phyloP scores from a whole-genome alignment of 2,113 vertebrate genomes.

The Chloroceryle aenea region DNA sequence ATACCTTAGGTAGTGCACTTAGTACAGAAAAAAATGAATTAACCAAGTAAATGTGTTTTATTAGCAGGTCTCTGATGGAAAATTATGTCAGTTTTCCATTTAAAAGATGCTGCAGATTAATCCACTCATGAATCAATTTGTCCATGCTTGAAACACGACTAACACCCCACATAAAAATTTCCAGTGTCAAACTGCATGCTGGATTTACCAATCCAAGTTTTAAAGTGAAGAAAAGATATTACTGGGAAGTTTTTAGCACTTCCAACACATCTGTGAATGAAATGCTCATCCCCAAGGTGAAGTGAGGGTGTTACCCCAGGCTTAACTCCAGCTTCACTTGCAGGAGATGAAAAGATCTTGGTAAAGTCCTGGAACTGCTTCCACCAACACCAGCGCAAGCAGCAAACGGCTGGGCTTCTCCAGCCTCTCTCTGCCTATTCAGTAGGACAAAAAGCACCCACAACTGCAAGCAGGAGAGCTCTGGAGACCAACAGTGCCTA shows the following conservation, averaged over 20 bases:
- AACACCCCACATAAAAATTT: neutral
- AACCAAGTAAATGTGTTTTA: conserved; percentile 4
- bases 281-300: neutral
- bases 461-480: neutral
- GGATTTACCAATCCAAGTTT: neutral
- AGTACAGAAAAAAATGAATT: conserved; percentile 24
- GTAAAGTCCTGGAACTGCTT: neutral
- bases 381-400: neutral
- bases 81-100: conserved; percentile 42
- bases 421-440: neutral
- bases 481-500: neutral
- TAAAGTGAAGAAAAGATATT: neutral
- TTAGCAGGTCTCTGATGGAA: conserved; percentile 19
- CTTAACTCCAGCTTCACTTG: rapidly evolving
- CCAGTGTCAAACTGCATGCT: neutral
- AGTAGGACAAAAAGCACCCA: neutral
- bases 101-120: conserved; percentile 38
- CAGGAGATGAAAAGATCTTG: neutral
- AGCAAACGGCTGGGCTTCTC: neutral
- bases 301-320: neutral
- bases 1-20: conserved; percentile 32
- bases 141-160: neutral
- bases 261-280: neutral
- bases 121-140: conserved; percentile 9
- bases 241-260: neutral